Percentiles rank a stretch among this genome's conserved stretches.
Evolutionary conservation across 92 coral and sea anemone genomes (phyloP).

Genomic region (Siderastrea radians): DNA sequence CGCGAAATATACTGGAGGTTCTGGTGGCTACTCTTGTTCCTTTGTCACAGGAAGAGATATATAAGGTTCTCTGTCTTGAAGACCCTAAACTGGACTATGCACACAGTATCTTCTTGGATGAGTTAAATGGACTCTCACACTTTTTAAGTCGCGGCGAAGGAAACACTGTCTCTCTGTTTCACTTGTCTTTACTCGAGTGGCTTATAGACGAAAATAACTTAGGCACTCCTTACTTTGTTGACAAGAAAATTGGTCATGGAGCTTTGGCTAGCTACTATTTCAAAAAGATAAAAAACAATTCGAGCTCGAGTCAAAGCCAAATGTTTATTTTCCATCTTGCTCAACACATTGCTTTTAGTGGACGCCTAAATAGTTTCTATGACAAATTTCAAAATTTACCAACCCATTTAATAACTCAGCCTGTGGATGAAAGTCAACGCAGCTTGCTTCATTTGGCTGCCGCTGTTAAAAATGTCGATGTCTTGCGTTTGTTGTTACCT

Average conservation of each 20-base stretch:
- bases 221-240: constrained; percentile 46
- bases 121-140: constrained; percentile 33
- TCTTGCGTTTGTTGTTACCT: constrained; percentile 46
- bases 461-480: constrained; percentile 16
- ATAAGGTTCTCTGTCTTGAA: constrained; percentile 31
- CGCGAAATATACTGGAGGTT: constrained; percentile 62
- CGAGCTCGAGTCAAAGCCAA: background rate
- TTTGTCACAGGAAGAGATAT: constrained; percentile 33
- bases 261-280: constrained; percentile 49
- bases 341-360: constrained; percentile 59
- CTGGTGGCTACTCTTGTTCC: constrained; percentile 69
- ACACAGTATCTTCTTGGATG: constrained; percentile 35
- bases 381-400: constrained; percentile 37
- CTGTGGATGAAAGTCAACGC: constrained; percentile 19
- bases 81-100: constrained; percentile 36
- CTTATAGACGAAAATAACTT: constrained; percentile 46
- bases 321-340: constrained; percentile 41
- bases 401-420: constrained; percentile 21
- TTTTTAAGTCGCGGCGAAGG: constrained; percentile 44
- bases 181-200: constrained; percentile 75
- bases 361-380: constrained; percentile 1
- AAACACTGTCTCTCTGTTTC: constrained; percentile 47
- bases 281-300: constrained; percentile 1
- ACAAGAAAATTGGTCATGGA: constrained; percentile 56
- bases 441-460: constrained; percentile 74